Evolutionary conservation across 2,113 vertebrate species (phyloP).

Genomic region (Nycticebus coucang): DNA sequence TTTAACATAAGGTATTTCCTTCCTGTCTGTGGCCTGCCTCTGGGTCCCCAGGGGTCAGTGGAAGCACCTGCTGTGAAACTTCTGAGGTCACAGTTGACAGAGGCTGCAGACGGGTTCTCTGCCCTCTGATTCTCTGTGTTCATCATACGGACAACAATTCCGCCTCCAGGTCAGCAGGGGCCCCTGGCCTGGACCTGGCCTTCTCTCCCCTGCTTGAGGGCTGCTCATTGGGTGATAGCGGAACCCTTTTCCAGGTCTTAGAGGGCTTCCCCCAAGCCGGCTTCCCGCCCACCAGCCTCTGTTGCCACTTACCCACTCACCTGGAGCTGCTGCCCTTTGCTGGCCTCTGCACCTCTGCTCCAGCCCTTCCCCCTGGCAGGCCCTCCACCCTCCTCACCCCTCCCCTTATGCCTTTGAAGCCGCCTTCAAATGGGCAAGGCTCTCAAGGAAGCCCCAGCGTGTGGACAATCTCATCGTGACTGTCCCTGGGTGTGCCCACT

Average conservation of each 20-base stretch:
- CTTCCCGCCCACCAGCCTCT: too few species aligned
- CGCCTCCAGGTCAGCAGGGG: too few species aligned
- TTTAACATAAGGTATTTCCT: neutral
- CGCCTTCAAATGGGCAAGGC: neutral
- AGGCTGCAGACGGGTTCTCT: neutral
- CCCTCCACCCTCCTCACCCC: neutral
- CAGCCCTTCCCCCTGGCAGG: rapidly evolving
- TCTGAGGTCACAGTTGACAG: too few species aligned
- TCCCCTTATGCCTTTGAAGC: neutral
- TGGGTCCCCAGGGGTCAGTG: rapidly evolving
- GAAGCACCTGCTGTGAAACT: too few species aligned
- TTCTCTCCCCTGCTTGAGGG: too few species aligned
- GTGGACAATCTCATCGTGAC: too few species aligned
- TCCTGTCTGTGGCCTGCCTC: neutral
- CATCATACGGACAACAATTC: neutral
- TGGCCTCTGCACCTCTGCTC: neutral
- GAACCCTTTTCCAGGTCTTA: too few species aligned
- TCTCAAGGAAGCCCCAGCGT: neutral
- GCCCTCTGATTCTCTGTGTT: neutral
- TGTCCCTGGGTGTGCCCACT: rapidly evolving
- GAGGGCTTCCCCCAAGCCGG: too few species aligned
- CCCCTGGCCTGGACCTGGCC: neutral
- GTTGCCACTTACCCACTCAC: rapidly evolving
- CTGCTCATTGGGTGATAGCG: too few species aligned
- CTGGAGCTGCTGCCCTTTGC: neutral